These are phyloP conservation scores for Cantharis lateralis DNA, from an alignment of 2,888 invertebrate species.

Conservation along the genomic window DNA sequence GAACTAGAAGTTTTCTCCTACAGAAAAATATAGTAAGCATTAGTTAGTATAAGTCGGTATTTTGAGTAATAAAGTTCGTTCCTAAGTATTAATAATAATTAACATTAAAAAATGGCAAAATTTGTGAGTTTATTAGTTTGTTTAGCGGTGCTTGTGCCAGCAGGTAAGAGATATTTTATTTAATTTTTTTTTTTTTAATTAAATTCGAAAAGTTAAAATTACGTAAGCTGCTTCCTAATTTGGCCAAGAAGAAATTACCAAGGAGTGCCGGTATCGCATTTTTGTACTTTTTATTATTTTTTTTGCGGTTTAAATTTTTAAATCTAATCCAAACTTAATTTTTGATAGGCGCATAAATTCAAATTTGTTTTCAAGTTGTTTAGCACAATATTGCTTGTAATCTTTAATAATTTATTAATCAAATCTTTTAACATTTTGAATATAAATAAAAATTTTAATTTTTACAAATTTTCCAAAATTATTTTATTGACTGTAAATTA, in stretches of 20 bases:
- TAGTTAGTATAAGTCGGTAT: not conserved
- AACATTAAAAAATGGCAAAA: constrained; percentile 2
- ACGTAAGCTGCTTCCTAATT: not conserved
- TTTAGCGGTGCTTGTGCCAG: not conserved
- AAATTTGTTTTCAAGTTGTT: not conserved
- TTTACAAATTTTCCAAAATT: not conserved
- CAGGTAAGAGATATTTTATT: constrained; percentile 1
- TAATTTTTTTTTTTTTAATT: not conserved
- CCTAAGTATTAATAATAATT: not conserved
- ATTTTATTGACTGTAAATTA: not conserved
- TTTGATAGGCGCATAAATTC: not conserved
- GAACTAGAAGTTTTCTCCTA: not conserved
- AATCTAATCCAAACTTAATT: not conserved
- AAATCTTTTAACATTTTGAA: not conserved
- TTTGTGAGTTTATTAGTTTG: not conserved
- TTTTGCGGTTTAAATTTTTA: not conserved
- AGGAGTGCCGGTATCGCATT: not conserved
- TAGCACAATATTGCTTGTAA: not conserved
- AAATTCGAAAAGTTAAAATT: not conserved
- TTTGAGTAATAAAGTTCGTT: constrained; percentile 9
- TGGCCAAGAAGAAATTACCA: not conserved
- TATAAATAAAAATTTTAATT: not conserved
- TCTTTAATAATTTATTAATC: not conserved
- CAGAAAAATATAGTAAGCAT: not conserved
- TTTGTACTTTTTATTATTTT: not conserved